Evolutionary conservation across 2,888 invertebrate species (phyloP).

Genomic region (Dicyrtomina minuta): DNA sequence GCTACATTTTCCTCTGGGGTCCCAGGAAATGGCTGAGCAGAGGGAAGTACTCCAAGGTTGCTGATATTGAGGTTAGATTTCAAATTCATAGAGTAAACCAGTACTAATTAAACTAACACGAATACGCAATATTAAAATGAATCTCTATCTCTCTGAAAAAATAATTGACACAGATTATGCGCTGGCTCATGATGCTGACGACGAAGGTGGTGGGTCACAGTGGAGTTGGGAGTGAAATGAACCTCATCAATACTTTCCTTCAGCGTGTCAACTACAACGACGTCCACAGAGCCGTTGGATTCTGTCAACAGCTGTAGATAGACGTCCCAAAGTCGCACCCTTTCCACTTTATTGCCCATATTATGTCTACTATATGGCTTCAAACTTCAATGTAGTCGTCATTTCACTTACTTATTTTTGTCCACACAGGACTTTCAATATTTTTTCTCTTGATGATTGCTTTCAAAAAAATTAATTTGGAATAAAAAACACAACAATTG

Average conservation of each 20-base stretch:
- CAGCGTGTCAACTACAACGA: conserved; percentile 24
- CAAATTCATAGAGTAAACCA: background rate
- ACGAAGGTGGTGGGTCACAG: conserved; percentile 64
- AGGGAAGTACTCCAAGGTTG: conserved; percentile 54
- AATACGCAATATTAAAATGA: background rate
- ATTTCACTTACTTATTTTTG: background rate
- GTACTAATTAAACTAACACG: background rate
- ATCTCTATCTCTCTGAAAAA: no score
- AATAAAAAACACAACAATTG: no score
- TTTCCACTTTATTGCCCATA: no score
- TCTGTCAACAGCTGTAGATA: conserved; percentile 16
- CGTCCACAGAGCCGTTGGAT: conserved; percentile 19
- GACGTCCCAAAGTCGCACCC: no score
- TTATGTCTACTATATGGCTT: no score
- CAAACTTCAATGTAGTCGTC: background rate
- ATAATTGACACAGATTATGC: conserved; percentile 63
- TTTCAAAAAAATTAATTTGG: no score
- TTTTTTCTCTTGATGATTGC: no score
- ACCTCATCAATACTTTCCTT: conserved; percentile 26
- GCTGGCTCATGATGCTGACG: conserved; percentile 72
- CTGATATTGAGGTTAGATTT: conserved; percentile 52
- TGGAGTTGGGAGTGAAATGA: conserved; percentile 18
- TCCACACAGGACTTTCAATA: no score
- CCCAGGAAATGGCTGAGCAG: conserved; percentile 66
- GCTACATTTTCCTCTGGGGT: conserved; percentile 74